Conservation (phyloP, 1,140 invertebrate genomes). For the Pseudoatta argentina region DNA sequence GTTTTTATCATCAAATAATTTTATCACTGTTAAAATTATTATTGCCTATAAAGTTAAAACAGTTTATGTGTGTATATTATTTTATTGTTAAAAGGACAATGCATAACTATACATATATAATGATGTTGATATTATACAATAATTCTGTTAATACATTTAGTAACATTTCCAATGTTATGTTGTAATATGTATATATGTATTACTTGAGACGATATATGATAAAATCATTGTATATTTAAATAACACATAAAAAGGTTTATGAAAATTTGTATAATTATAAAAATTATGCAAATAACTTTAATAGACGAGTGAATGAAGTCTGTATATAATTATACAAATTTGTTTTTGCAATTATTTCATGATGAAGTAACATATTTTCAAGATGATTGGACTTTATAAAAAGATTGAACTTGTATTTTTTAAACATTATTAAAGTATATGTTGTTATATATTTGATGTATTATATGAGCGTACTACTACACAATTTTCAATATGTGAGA, state of each 20-base stretch:
- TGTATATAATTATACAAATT: neutral
- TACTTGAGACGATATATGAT: neutral
- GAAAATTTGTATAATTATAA: neutral
- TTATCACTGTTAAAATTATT: slow-evolving; percentile 19
- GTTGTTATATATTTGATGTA: slow-evolving; percentile 24
- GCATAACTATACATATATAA: neutral
- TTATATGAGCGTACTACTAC: neutral
- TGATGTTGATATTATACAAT: neutral
- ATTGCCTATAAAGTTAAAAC: slow-evolving; percentile 22
- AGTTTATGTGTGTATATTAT: neutral
- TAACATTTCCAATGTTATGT: too few species aligned
- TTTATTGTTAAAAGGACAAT: slow-evolving; percentile 4
- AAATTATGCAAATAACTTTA: slow-evolving; percentile 12
- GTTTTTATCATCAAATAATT: slow-evolving; percentile 1
- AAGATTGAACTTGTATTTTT: neutral
- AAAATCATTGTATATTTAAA: slow-evolving; percentile 6
- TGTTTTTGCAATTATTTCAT: slow-evolving; percentile 1
- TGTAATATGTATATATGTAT: neutral
- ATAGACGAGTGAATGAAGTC: neutral
- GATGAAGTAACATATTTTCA: neutral
- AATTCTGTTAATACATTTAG: too few species aligned
- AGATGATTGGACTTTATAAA: neutral
- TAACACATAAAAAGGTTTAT: neutral
- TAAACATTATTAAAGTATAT: neutral
- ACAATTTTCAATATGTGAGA: slow-evolving; percentile 44